phyloP scores from a whole-genome alignment of 2,113 vertebrate species.

The Catharus bicknelli region DNA sequence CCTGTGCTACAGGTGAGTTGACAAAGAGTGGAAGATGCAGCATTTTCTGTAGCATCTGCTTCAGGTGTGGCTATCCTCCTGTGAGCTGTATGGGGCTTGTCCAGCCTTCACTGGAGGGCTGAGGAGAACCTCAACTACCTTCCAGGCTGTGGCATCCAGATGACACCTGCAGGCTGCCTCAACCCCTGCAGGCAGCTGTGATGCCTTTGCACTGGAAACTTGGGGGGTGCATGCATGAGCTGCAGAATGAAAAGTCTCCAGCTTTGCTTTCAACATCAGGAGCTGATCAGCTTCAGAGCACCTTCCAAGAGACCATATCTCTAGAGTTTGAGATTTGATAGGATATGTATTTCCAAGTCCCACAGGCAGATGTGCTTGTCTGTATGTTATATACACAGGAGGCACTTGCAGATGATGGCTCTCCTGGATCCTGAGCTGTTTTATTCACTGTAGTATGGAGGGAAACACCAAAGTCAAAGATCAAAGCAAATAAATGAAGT shows the following conservation, averaged over 20 bases:
- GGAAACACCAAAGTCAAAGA: not conserved
- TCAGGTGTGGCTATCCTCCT: not conserved
- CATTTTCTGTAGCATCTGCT: not conserved
- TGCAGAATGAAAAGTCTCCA: not conserved
- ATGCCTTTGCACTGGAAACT: not conserved
- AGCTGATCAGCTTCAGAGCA: not conserved
- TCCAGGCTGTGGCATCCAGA: not conserved
- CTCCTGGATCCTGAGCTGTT: not conserved
- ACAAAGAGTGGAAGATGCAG: not conserved
- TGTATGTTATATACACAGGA: fast-evolving
- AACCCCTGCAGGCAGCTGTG: fast-evolving
- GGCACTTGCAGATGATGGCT: not conserved
- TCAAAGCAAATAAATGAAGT: not conserved
- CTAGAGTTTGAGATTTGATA: not conserved
- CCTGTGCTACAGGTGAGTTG: not conserved
- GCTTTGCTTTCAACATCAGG: not conserved
- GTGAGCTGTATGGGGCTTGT: not conserved
- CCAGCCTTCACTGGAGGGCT: not conserved
- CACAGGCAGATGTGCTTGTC: not conserved
- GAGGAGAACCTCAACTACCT: fast-evolving
- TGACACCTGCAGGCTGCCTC: not conserved
- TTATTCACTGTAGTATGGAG: not conserved
- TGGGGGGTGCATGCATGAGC: not conserved
- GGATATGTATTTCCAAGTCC: not conserved
- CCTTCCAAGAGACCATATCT: not conserved